phyloP scores from a whole-genome alignment of 2,888 invertebrate species.

The Acronicta alni region DNA sequence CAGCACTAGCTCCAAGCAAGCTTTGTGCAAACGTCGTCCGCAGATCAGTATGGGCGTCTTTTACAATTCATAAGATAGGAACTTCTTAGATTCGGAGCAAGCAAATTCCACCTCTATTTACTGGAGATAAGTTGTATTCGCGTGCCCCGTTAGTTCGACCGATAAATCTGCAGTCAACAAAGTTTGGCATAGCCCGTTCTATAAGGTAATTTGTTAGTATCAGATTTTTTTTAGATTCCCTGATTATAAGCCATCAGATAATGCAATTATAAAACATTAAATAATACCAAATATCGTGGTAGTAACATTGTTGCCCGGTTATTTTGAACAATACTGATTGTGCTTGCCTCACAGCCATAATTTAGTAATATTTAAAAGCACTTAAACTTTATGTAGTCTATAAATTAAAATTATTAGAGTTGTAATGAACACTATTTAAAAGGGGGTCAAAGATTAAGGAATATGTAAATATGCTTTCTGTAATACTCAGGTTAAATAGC shows the following conservation, averaged over 20 bases:
- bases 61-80: conserved; percentile 70
- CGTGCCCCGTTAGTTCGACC: conserved; percentile 24
- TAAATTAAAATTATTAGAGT: conserved; percentile 33
- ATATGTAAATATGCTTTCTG: conserved; percentile 9
- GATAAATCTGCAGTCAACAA: conserved; percentile 11
- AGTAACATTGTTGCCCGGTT: conserved; percentile 23
- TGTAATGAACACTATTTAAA: conserved; percentile 27
- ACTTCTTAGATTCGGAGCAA: conserved; percentile 26
- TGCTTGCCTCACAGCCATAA: conserved; percentile 54
- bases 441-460: conserved; percentile 9
- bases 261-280: conserved; percentile 11
- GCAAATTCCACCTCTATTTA: conserved; percentile 34
- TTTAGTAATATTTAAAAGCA: conserved; percentile 40
- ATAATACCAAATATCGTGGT: not conserved
- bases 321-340: conserved; percentile 42
- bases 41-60: conserved; percentile 86
- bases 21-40: conserved; percentile 82
- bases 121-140: conserved; percentile 26
- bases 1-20: conserved; percentile 79
- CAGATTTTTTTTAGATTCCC: conserved; percentile 5
- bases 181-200: conserved; percentile 28
- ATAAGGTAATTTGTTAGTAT: conserved; percentile 8
- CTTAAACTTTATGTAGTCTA: conserved; percentile 32
- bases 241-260: conserved; percentile 7
- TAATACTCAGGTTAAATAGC: conserved; percentile 11